Conservation (phyloP, 2,888 invertebrate species). For the Phragmatobia fuliginosa region DNA sequence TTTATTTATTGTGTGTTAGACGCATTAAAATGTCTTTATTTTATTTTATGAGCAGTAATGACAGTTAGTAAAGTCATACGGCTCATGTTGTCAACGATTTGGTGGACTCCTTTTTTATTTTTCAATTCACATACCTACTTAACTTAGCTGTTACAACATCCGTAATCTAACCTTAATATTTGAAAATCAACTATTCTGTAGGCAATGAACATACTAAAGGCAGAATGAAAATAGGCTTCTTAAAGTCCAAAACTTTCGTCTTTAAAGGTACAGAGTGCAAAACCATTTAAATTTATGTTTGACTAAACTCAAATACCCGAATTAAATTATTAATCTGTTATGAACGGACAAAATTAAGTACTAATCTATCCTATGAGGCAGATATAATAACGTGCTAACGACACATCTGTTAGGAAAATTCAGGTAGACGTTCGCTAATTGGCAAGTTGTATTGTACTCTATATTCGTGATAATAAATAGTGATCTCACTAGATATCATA, state of each 20-base stretch:
- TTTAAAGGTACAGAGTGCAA: neutral
- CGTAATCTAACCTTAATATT: no score
- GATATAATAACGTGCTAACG: neutral
- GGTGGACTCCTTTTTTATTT: no score
- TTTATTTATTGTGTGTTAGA: constrained; percentile 11
- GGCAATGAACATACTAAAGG: no score
- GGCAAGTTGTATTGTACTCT: neutral
- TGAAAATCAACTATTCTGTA: no score
- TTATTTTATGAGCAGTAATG: neutral
- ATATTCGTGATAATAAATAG: neutral
- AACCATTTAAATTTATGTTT: neutral
- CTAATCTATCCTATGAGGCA: neutral
- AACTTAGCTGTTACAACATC: neutral
- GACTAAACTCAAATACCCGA: neutral
- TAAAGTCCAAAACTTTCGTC: no score
- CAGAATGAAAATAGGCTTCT: no score
- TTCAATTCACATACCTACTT: no score
- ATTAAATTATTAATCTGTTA: neutral
- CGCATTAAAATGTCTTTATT: constrained; percentile 4
- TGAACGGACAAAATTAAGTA: neutral
- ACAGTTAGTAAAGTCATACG: neutral
- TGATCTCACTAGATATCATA: neutral
- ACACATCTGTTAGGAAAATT: neutral
- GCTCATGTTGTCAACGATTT: neutral
- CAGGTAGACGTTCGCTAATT: neutral